Conservation (phyloP, 2,113 vertebrate species). For the Ptyas mucosa region DNA sequence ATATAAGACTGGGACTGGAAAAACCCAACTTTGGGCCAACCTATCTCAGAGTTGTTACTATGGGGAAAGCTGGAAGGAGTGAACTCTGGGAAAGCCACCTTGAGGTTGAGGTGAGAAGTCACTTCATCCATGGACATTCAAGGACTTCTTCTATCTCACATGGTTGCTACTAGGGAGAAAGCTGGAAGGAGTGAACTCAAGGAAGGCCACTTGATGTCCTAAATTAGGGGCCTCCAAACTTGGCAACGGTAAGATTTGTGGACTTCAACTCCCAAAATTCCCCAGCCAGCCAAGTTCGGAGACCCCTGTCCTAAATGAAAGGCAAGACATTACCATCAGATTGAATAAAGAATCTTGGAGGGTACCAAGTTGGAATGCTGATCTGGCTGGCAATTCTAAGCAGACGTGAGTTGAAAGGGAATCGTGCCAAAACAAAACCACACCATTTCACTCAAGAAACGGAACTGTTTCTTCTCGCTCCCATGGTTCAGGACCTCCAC, state of each 20-base stretch:
- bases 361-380: neutral
- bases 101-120: neutral
- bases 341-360: neutral
- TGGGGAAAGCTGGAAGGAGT: neutral
- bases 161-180: neutral
- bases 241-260: neutral
- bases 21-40: neutral
- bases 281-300: neutral
- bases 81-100: neutral
- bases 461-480: neutral
- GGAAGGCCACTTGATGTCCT: neutral
- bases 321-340: neutral
- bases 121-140: neutral
- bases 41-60: neutral
- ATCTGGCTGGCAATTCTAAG: neutral
- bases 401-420: neutral
- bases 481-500: neutral
- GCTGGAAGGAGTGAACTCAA: neutral
- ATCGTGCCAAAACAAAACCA: neutral
- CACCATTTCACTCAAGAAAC: neutral
- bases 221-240: neutral
- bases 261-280: neutral
- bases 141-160: neutral
- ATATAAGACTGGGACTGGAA: neutral
- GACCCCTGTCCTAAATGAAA: slow-evolving; percentile 2